Percentiles rank a stretch among this genome's conserved stretches.
phyloP scores from a whole-genome alignment of 1,140 invertebrate genomes.

The Trachymyrmex septentrionalis region DNA sequence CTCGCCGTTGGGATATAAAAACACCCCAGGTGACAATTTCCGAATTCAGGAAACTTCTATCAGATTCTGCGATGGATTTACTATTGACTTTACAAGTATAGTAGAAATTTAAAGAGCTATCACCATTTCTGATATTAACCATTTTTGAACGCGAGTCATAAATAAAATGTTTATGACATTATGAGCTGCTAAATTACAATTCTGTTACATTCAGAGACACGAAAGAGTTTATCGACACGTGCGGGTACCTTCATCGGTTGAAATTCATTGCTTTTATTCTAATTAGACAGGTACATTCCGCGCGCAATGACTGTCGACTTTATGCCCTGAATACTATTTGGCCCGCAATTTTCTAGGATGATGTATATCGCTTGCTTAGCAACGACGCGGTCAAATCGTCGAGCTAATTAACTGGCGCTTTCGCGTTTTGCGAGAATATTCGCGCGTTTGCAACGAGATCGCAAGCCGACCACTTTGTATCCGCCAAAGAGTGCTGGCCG shows the following conservation, averaged over 20 bases:
- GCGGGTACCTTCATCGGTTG: neutral
- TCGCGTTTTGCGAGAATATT: constrained; percentile 32
- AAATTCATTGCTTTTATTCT: constrained; percentile 29
- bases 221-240: neutral
- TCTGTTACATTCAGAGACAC: neutral
- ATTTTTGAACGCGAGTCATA: neutral
- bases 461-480: constrained; percentile 48
- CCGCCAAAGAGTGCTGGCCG: constrained; percentile 17
- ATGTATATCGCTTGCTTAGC: constrained; percentile 59
- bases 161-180: neutral
- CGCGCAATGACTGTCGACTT: constrained; percentile 46
- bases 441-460: constrained; percentile 31
- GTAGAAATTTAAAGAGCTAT: neutral
- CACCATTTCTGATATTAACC: neutral
- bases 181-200: neutral
- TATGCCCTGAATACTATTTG: constrained; percentile 71
- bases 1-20: no score
- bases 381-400: constrained; percentile 70
- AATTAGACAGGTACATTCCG: constrained; percentile 30
- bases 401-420: constrained; percentile 70
- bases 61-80: neutral
- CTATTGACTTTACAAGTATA: neutral
- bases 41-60: neutral
- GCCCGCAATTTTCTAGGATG: constrained; percentile 69
- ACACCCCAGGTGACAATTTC: no score